phyloP scores from a whole-genome alignment of 2,113 vertebrate species.

The Scartelaos histophorus region DNA sequence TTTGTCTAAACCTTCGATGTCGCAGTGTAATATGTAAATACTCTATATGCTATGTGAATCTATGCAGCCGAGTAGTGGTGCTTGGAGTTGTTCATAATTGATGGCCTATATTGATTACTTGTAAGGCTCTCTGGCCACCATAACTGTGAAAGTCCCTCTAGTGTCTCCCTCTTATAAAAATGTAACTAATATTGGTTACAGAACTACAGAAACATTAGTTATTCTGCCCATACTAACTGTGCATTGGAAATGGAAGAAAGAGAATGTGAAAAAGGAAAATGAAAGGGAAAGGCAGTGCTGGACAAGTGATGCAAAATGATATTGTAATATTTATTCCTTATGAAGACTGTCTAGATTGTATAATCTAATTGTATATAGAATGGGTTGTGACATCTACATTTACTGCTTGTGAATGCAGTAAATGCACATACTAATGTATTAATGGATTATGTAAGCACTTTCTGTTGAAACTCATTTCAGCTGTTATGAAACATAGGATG shows the following conservation, averaged over 20 bases:
- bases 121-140: slow-evolving; percentile 1
- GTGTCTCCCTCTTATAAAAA: not conserved
- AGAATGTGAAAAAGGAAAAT: slow-evolving; percentile 16
- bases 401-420: slow-evolving; percentile 34
- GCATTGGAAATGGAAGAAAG: slow-evolving; percentile 1
- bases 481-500: slow-evolving; percentile 21
- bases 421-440: slow-evolving; percentile 29
- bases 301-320: not conserved
- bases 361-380: slow-evolving; percentile 43
- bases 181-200: slow-evolving; percentile 1
- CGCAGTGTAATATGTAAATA: not conserved
- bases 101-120: not conserved
- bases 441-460: slow-evolving; percentile 47
- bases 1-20: not conserved
- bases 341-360: slow-evolving; percentile 48
- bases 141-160: slow-evolving; percentile 49
- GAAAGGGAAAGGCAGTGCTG: slow-evolving; percentile 5
- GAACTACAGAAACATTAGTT: slow-evolving; percentile 5
- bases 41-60: not conserved
- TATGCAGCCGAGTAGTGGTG: not conserved
- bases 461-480: slow-evolving; percentile 42
- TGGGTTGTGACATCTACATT: slow-evolving; percentile 22
- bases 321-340: slow-evolving; percentile 35
- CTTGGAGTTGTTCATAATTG: slow-evolving; percentile 2
- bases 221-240: slow-evolving; percentile 5